These are phyloP conservation scores for Edolisoma coerulescens DNA, from an alignment of 2,113 vertebrate genomes.

Conservation along the genomic window DNA sequence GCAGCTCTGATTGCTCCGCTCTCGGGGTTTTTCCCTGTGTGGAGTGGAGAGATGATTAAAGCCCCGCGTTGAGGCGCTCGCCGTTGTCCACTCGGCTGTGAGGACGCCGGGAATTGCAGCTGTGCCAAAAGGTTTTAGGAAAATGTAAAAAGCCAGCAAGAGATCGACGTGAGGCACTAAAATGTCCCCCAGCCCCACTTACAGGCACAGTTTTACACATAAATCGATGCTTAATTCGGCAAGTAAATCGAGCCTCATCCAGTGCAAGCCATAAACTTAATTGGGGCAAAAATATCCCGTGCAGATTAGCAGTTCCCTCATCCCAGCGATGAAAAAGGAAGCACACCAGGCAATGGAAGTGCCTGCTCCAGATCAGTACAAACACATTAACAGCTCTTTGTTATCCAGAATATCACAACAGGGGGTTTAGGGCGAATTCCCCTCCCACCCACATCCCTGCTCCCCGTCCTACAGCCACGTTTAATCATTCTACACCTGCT, in stretches of 20 bases:
- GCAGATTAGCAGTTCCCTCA: neutral
- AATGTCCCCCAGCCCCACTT: neutral
- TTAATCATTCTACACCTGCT: neutral
- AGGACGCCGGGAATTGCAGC: neutral
- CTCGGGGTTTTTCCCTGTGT: neutral
- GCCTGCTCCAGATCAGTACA: neutral
- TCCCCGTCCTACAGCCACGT: neutral
- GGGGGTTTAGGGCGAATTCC: neutral
- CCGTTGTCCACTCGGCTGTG: neutral
- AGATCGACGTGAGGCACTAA: neutral
- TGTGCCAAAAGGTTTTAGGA: conserved; percentile 28
- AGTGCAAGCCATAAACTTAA: conserved; percentile 6
- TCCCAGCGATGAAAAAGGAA: neutral
- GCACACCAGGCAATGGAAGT: neutral
- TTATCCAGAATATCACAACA: neutral
- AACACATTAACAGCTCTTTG: neutral
- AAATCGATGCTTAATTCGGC: conserved; percentile 30
- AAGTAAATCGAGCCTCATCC: neutral
- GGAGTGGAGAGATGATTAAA: neutral
- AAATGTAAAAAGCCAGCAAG: conserved; percentile 44
- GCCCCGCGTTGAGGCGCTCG: neutral
- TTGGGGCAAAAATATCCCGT: neutral
- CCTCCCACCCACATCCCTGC: neutral
- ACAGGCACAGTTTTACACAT: neutral
- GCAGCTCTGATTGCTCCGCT: neutral